Evolutionary conservation across 1,140 invertebrate species (phyloP).

Genomic region (Drosophila littoralis): DNA sequence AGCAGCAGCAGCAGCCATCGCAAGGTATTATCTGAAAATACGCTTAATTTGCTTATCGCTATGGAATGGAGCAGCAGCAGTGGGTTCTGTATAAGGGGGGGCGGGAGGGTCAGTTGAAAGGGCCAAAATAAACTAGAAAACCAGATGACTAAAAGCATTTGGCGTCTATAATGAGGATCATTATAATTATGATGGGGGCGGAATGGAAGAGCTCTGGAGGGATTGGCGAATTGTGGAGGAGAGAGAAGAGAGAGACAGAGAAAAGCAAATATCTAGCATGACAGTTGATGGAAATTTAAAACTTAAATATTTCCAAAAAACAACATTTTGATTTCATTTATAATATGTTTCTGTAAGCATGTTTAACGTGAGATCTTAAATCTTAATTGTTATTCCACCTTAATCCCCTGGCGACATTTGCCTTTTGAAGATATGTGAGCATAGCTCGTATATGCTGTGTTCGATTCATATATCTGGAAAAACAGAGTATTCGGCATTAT

Average conservation of each 20-base stretch:
- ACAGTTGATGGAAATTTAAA: neutral
- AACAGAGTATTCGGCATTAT: too few species aligned
- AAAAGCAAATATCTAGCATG: neutral
- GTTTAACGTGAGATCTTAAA: too few species aligned
- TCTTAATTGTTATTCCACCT: too few species aligned
- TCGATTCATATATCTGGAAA: too few species aligned
- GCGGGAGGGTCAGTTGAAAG: neutral
- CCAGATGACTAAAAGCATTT: slow-evolving; percentile 81
- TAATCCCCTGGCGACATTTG: too few species aligned
- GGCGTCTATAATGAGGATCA: slow-evolving; percentile 56
- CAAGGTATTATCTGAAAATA: neutral
- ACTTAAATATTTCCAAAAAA: too few species aligned
- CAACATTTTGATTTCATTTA: too few species aligned
- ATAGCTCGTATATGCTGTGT: too few species aligned
- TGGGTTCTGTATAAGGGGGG: neutral
- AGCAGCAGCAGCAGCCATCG: too few species aligned
- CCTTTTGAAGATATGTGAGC: too few species aligned
- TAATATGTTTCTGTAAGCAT: too few species aligned
- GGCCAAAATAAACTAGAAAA: slow-evolving; percentile 23
- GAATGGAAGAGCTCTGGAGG: slow-evolving; percentile 3
- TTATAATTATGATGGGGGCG: slow-evolving; percentile 31
- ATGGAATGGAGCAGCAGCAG: slow-evolving; percentile 12
- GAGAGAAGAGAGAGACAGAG: neutral
- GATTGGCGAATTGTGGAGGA: slow-evolving; percentile 12
- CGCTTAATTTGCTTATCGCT: slow-evolving; percentile 60